These are phyloP conservation scores for Pomacea maculata DNA, from an alignment of 1,140 invertebrate species.

Conservation along the genomic window DNA sequence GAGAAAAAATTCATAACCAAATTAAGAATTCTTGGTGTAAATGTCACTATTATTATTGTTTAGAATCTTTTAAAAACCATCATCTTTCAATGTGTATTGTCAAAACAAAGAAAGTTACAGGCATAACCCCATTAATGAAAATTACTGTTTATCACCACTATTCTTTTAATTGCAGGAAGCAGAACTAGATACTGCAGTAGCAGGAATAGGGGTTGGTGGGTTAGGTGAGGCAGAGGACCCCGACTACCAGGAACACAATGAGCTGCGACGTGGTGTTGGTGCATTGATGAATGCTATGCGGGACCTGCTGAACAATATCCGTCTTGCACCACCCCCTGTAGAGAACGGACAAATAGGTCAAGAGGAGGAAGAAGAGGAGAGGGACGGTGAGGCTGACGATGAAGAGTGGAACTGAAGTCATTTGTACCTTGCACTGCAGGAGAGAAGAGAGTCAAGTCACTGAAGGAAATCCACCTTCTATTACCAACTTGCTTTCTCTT, in stretches of 20 bases:
- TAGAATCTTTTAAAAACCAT: too few species aligned
- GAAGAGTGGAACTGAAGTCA: conserved; percentile 38
- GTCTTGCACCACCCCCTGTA: conserved; percentile 61
- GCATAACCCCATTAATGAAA: too few species aligned
- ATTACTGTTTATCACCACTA: too few species aligned
- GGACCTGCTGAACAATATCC: conserved; percentile 76
- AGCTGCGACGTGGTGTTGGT: conserved; percentile 73
- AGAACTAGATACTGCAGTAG: neutral
- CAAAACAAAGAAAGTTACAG: too few species aligned
- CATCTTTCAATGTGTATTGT: too few species aligned
- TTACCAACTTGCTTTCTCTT: too few species aligned
- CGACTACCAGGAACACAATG: conserved; percentile 52
- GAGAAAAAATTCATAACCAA: too few species aligned
- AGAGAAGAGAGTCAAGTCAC: neutral
- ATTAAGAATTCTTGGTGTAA: too few species aligned
- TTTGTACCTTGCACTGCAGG: neutral
- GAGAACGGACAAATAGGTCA: conserved; percentile 57
- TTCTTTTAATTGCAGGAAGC: conserved; percentile 10
- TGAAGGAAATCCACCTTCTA: neutral
- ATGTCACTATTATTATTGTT: too few species aligned
- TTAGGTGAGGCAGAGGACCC: conserved; percentile 39
- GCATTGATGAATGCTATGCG: conserved; percentile 78
- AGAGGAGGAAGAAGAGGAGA: conserved; percentile 43
- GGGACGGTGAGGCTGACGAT: conserved; percentile 25
- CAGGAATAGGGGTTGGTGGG: neutral